Percentiles rank a stretch among this genome's conserved stretches.
Evolutionary conservation across 2,888 invertebrate genomes (phyloP).

Genomic region (Cistogaster globosa): DNA sequence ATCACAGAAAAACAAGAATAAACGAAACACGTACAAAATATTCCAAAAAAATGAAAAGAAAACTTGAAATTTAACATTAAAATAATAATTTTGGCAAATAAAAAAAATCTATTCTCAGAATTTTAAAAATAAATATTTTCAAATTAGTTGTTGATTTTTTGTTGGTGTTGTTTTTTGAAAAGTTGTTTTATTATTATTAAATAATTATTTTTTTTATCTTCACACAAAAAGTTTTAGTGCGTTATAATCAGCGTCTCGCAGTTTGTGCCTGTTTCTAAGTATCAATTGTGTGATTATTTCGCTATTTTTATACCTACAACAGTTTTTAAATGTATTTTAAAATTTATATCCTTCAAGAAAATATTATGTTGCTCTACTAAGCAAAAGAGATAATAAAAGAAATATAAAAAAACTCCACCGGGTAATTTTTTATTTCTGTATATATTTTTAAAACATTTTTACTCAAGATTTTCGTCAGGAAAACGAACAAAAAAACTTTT

Average conservation of each 20-base stretch:
- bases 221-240: slow-evolving; percentile 23
- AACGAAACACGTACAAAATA: slow-evolving; percentile 38
- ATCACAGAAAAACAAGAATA: slow-evolving; percentile 20
- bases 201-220: background rate
- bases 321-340: background rate
- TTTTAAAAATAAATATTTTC: background rate
- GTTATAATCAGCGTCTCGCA: slow-evolving; percentile 15
- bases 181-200: background rate
- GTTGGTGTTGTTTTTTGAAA: background rate
- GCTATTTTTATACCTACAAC: slow-evolving; percentile 18
- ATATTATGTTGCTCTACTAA: slow-evolving; percentile 7
- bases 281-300: background rate
- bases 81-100: background rate
- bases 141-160: background rate
- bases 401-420: slow-evolving; percentile 14
- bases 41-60: slow-evolving; percentile 10
- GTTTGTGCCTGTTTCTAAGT: slow-evolving; percentile 6
- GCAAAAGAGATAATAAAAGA: background rate
- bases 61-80: background rate
- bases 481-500: background rate
- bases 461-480: background rate
- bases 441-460: background rate
- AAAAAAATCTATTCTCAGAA: background rate
- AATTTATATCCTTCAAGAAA: too few relatives aligned
- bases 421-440: slow-evolving; percentile 37